Evolutionary conservation across 2,888 invertebrate genomes (phyloP), one percentile per base, ranked within the genome.

Genomic region (Apoda limacodes): DNA sequence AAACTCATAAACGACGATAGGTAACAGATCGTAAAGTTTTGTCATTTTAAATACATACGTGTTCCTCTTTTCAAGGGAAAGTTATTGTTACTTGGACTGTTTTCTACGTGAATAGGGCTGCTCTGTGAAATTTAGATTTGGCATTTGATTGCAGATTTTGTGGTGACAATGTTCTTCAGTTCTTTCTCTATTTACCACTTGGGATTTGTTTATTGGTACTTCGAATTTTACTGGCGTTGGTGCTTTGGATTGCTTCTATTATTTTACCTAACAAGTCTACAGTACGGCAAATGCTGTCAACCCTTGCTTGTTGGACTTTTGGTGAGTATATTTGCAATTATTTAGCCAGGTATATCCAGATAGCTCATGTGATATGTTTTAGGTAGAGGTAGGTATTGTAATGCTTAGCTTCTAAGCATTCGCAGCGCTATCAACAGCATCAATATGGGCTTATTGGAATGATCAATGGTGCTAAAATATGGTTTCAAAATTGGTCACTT

Each of bases 291-390:
- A 55, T 85, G 51, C 52, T 85, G 25, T 81, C 83, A 9, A 83
- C 83, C 15, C 50, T 85, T n/a, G 81, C 85, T 10, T 84, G 84
- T 45, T 72, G 84, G 62, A 78, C 83, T 4, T 83, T 86, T 57
- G 86, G 86, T 64, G 69, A 10, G 21, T 28, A n/a, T n/a, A n/a
- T n/a, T n/a, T n/a, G n/a, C n/a, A n/a, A n/a, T n/a, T n/a, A n/a
- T n/a, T n/a, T n/a, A n/a, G n/a, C n/a, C n/a, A n/a, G n/a, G n/a
- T n/a, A n/a, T n/a, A n/a, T n/a, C n/a, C n/a, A n/a, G n/a, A n/a
- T n/a, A n/a, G n/a, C n/a, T n/a, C n/a, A n/a, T n/a, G n/a, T n/a
- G n/a, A n/a, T n/a, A n/a, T n/a, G n/a, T n/a, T n/a, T n/a, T n/a
- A n/a, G n/a, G n/a, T n/a, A n/a, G n/a, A n/a, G n/a, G n/a, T n/a